Conservation (phyloP, 2,797 vertebrate species). For the Caiman crocodilus region DNA sequence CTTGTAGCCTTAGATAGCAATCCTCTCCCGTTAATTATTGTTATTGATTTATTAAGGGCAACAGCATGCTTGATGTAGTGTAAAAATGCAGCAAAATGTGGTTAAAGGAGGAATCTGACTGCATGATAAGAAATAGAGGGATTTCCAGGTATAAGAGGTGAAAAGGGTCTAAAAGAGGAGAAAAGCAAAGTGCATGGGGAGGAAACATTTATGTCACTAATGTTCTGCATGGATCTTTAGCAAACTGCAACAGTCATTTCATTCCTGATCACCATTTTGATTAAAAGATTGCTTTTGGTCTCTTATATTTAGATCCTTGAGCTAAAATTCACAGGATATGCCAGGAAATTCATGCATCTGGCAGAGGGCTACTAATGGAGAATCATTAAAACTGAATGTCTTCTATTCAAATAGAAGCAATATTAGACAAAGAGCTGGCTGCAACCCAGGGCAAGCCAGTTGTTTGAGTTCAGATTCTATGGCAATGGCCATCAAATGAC, state of each 20-base stretch:
- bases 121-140: neutral
- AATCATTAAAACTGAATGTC: neutral
- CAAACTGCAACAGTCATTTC: no score
- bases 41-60: neutral
- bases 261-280: no score
- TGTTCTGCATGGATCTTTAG: no score
- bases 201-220: no score
- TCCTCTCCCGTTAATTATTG: neutral
- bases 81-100: neutral
- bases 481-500: no score
- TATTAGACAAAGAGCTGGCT: neutral
- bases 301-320: no score
- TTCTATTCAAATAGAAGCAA: neutral
- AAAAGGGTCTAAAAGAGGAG: no score
- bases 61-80: neutral
- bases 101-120: neutral
- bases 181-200: no score
- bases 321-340: no score
- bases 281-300: no score
- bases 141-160: no score
- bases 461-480: no score
- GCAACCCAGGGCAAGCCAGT: neutral
- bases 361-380: neutral
- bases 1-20: neutral
- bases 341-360: neutral